A percentile compares a stretch with the other conserved stretches of the same genome.
phyloP scores from a whole-genome alignment of 2,113 vertebrate species.

The Mellivora capensis region DNA sequence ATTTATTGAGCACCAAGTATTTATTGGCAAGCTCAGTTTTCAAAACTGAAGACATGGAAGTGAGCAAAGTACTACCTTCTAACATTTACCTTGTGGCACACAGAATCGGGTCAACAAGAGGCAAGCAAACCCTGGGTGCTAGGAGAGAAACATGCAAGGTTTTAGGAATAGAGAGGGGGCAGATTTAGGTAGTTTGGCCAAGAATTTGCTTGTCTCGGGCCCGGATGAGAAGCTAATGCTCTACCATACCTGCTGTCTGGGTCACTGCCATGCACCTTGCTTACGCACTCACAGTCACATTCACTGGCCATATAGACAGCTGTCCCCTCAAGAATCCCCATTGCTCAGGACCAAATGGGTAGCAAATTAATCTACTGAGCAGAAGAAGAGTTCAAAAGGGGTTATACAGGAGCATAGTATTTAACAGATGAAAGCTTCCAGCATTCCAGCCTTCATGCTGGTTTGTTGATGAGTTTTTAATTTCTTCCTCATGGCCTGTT shows the following conservation, averaged over 20 bases:
- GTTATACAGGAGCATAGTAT: constrained; percentile 46
- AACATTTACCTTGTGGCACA: background rate
- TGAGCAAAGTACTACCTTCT: background rate
- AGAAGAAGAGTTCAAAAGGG: constrained; percentile 49
- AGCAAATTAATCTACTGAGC: constrained; percentile 49
- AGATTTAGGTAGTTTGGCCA: background rate
- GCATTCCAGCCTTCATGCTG: constrained; percentile 59
- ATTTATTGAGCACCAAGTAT: background rate
- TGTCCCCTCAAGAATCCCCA: constrained; percentile 37
- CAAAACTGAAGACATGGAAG: background rate
- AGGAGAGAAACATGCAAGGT: background rate
- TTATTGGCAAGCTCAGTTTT: background rate
- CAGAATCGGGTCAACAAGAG: background rate
- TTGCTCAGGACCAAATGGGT: constrained; percentile 28
- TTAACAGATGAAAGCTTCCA: constrained; percentile 71
- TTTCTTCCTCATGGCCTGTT: constrained; percentile 69
- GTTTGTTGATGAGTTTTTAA: constrained; percentile 75
- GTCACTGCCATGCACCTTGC: background rate
- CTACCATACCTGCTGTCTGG: background rate
- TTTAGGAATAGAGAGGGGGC: background rate
- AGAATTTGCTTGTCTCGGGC: background rate
- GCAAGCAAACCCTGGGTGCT: background rate
- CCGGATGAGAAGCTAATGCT: background rate
- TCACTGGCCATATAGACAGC: constrained; percentile 48
- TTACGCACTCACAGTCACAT: background rate